Conservation (phyloP, 2,797 vertebrate genomes). For the Phoebastria nigripes region DNA sequence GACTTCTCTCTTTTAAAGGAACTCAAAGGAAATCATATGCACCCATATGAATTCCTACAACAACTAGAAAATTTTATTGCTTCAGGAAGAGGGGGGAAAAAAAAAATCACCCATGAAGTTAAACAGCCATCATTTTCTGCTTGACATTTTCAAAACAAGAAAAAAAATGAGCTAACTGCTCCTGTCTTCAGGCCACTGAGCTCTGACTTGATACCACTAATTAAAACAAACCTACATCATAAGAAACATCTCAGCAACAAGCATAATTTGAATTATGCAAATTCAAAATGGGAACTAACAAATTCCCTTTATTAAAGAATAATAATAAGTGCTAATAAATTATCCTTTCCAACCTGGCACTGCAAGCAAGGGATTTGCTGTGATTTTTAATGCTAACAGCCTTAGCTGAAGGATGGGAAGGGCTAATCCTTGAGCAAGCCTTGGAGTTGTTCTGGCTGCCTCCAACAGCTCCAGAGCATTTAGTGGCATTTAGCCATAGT, state of each 20-base stretch:
- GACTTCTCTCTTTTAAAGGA: neutral
- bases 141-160: neutral
- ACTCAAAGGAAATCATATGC: neutral
- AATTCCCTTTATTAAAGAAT: neutral
- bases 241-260: neutral
- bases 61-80: neutral
- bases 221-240: neutral
- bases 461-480: neutral
- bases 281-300: neutral
- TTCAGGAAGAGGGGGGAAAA: neutral
- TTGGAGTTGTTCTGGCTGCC: neutral
- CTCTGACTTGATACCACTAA: neutral
- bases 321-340: neutral
- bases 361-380: neutral
- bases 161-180: neutral
- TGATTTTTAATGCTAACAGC: neutral
- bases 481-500: neutral
- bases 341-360: neutral
- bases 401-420: neutral
- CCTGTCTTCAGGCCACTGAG: neutral
- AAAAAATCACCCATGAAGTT: neutral
- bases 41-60: neutral
- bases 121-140: neutral
- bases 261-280: neutral
- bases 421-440: neutral